Percentiles rank a stretch among this genome's conserved stretches.
These are phyloP conservation scores for Castor canadensis DNA, from an alignment of 2,113 vertebrate genomes.

Conservation along the genomic window DNA sequence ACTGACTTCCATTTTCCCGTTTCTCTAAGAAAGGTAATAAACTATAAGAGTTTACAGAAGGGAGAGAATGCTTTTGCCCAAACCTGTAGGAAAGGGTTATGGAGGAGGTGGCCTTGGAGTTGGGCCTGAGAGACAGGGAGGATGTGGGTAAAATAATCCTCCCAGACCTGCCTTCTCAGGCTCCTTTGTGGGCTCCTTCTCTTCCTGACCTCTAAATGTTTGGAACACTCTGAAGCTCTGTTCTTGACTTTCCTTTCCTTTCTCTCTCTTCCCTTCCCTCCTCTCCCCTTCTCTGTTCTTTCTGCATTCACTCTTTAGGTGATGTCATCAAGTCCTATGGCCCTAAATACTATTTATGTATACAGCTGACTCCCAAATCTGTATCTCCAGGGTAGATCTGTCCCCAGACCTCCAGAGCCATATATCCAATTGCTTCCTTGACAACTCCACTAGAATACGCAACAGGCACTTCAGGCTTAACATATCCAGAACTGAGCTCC, in stretches of 20 bases:
- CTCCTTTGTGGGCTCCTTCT: neutral
- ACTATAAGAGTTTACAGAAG: neutral
- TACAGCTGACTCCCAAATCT: neutral
- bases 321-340: neutral
- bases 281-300: neutral
- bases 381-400: neutral
- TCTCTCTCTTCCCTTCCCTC: no score
- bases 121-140: neutral
- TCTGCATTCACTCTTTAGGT: conserved; percentile 29
- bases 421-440: neutral
- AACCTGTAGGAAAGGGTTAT: neutral
- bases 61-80: neutral
- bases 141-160: neutral
- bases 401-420: neutral
- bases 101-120: neutral
- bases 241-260: neutral
- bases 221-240: neutral
- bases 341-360: conserved; percentile 32
- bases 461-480: neutral
- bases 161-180: neutral
- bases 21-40: conserved; percentile 3
- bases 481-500: neutral
- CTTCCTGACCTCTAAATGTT: conserved; percentile 28
- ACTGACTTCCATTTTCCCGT: neutral
- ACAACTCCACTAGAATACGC: conserved; percentile 22